Evolutionary conservation across 23 tunicate genomes (phyloP).

Genomic region (Aplidium turbinatum): DNA sequence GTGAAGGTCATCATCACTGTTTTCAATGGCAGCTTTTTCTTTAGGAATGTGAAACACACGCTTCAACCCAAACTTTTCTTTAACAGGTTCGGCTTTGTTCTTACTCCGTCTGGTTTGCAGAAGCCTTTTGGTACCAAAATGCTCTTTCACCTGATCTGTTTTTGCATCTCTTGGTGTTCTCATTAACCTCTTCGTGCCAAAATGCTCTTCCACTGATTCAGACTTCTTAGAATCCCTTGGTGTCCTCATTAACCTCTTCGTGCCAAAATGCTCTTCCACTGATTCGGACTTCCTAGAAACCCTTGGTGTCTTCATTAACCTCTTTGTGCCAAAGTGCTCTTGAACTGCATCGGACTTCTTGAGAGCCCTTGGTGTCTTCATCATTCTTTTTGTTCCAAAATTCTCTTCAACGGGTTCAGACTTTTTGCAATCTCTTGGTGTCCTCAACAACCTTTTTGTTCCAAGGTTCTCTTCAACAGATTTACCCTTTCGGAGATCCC

Average conservation of each 20-base stretch:
- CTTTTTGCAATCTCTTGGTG: constrained; percentile 33
- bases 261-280: constrained; percentile 62
- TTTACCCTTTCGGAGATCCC: constrained; percentile 19
- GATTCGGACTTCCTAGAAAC: constrained; percentile 6
- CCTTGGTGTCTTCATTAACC: constrained; percentile 58
- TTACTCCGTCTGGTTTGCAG: constrained; percentile 31
- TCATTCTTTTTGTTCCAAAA: constrained; percentile 48
- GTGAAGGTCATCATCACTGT: no score
- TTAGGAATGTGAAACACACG: constrained; percentile 59
- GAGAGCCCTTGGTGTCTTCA: constrained; percentile 70
- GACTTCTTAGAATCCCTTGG: constrained; percentile 41
- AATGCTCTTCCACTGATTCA: constrained; percentile 40
- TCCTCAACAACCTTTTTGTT: constrained; percentile 39
- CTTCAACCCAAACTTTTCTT: constrained; percentile 60
- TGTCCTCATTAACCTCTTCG: constrained; percentile 50
- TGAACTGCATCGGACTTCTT: constrained; percentile 25
- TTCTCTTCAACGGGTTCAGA: constrained; percentile 13
- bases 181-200: constrained; percentile 48
- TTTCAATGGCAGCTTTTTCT: no score
- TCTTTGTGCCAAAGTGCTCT: constrained; percentile 63
- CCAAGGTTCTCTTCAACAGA: constrained; percentile 53
- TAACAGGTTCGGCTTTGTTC: constrained; percentile 31
- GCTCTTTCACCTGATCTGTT: constrained; percentile 24
- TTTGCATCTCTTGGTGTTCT: constrained; percentile 32
- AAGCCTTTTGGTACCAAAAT: constrained; percentile 57